Conservation (phyloP, 2,113 vertebrate species). For the Mobula birostris region DNA sequence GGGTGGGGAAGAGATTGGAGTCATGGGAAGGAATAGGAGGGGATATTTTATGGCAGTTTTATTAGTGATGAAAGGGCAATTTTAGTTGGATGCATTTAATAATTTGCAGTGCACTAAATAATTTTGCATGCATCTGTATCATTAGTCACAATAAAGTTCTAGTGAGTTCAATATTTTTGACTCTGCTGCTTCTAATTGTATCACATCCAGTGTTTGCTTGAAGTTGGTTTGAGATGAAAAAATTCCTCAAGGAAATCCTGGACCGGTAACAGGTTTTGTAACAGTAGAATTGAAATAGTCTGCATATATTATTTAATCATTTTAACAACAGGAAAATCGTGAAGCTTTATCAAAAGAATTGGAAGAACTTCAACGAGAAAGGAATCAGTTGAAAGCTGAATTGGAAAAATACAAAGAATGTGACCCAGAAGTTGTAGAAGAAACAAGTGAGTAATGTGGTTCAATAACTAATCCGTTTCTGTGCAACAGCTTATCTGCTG, state of each 20-base stretch:
- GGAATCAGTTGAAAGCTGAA: slow-evolving; percentile 63
- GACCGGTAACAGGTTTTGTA: not conserved
- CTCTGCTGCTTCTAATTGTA: too few species aligned
- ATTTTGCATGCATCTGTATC: not conserved
- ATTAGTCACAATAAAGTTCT: not conserved
- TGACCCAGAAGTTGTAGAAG: slow-evolving; percentile 81
- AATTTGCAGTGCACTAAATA: not conserved
- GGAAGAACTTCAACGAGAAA: slow-evolving; percentile 61
- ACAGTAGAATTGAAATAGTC: not conserved
- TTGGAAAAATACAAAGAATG: slow-evolving; percentile 84
- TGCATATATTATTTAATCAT: slow-evolving; percentile 8
- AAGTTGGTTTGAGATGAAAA: not conserved
- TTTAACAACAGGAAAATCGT: slow-evolving; percentile 67
- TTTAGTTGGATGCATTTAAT: not conserved
- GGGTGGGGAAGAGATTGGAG: too few species aligned
- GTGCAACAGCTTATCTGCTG: not conserved
- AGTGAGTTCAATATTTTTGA: not conserved
- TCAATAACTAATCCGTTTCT: not conserved
- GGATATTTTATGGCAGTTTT: too few species aligned
- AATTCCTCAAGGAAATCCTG: not conserved
- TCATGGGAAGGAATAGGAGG: too few species aligned
- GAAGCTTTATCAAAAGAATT: slow-evolving; percentile 64
- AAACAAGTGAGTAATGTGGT: slow-evolving; percentile 76
- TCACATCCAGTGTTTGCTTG: not conserved
- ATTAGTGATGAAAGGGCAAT: not conserved